Base-by-base conservation (phyloP, 2,797 vertebrate genomes). In the Sus cebifrons region DNA sequence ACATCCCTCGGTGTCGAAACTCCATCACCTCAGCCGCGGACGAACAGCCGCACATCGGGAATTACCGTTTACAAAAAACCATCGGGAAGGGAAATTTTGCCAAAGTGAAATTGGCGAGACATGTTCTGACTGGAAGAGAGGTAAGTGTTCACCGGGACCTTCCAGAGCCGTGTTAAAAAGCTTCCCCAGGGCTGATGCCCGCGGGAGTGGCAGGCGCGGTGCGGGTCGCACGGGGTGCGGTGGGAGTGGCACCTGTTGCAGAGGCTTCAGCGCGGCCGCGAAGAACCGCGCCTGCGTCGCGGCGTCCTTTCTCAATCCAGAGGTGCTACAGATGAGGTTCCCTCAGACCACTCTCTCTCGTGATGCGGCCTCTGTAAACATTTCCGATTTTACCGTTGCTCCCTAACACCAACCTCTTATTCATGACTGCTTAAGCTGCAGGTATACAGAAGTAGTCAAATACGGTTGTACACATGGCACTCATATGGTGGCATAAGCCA, bases 51-150 rank as follows among this genome's bases (percentile, higher is more conserved):
- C 99, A 99, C 96, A 99, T 99, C 95, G 99, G 99, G 97, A 99
- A 99, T 97, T 99, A 99, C 71, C 99, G 99, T 90, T 99, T 99
- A 95, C 99, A 99, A 86, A 99, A 99, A 98, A 99, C 99, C 94
- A 99, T 99, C 97, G 99, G 99, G 96, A 99, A 99, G 98, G 99
- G 99, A 95, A 99, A 99, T 98, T 99, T 99, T 93, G 99, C 99
- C 98, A 99, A 99, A 98, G 99, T 99, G 94, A 99, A 99, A 95
- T 98, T 99, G 98, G 99, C 99, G 29, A 99, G 99, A 91, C 99
- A 99, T 86, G 99, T 99, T 87, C 99, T 99, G 75, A 99, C 99
- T 23, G 99, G 99, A 93, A 99, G 99, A 99, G 99, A 99, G 99
- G 99, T 99, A 98, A 99, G 99, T 81, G n/a, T 94, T 77, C 71